These are phyloP conservation scores for Tachina grossa DNA, from an alignment of 2,888 invertebrate species.

Conservation along the genomic window DNA sequence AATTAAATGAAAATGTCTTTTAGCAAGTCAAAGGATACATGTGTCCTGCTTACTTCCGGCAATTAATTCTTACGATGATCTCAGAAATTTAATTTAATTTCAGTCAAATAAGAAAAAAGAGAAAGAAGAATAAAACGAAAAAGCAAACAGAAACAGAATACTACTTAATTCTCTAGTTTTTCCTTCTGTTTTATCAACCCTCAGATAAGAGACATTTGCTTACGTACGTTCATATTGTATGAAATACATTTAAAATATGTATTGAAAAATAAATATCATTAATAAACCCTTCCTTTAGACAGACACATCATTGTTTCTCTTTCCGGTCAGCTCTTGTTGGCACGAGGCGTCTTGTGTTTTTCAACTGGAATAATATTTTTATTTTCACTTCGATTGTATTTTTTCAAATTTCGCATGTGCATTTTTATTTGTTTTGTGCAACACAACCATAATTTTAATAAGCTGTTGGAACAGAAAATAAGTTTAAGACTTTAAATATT, in stretches of 20 bases:
- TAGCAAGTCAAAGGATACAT: conserved; percentile 45
- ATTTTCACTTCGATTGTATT: too few relatives aligned
- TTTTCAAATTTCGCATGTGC: neutral
- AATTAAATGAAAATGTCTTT: conserved; percentile 20
- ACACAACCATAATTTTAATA: too few relatives aligned
- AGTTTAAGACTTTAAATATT: too few relatives aligned
- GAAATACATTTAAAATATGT: neutral
- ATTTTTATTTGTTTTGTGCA: neutral
- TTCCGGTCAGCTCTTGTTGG: neutral
- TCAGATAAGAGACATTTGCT: neutral
- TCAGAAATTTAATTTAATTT: conserved; percentile 78
- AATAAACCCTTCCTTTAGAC: conserved; percentile 22
- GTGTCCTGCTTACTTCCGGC: conserved; percentile 77
- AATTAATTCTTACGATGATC: conserved; percentile 81
- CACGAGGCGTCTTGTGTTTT: neutral
- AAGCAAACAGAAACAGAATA: conserved; percentile 75
- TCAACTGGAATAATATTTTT: too few relatives aligned
- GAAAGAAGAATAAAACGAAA: conserved; percentile 27
- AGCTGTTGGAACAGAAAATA: too few relatives aligned
- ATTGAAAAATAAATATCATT: conserved; percentile 10
- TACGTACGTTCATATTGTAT: neutral
- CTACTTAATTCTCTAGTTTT: conserved; percentile 75
- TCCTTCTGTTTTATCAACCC: too few relatives aligned
- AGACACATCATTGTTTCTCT: conserved; percentile 2
- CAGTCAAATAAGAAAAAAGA: neutral